A percentile compares a stretch with the other conserved stretches of the same genome.
These are phyloP conservation scores for Noturus placidus DNA, from an alignment of 2,113 vertebrate genomes.

Conservation along the genomic window DNA sequence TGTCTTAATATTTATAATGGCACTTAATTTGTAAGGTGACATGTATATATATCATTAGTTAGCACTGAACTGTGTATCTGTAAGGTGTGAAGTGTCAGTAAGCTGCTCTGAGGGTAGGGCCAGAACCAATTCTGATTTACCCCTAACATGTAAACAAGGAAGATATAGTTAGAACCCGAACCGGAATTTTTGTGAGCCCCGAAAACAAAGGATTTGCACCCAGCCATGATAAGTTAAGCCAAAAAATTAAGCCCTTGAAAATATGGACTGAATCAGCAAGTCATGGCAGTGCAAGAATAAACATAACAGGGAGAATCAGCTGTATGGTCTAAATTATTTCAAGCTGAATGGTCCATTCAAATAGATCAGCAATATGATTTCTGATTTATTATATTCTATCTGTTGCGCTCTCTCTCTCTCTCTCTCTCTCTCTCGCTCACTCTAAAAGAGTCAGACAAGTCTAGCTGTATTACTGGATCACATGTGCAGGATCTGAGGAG, in stretches of 20 bases:
- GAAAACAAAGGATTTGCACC: neutral
- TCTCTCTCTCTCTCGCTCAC: no score
- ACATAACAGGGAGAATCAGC: neutral
- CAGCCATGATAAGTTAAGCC: neutral
- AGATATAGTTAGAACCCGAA: neutral
- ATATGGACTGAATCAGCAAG: neutral
- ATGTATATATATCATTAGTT: neutral
- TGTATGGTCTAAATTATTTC: neutral
- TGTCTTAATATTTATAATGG: neutral
- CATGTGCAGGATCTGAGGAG: neutral
- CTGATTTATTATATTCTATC: neutral
- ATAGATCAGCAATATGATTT: neutral
- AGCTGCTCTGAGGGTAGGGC: neutral
- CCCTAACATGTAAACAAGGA: neutral
- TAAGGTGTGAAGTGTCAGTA: neutral
- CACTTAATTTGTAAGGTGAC: neutral
- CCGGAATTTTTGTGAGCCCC: neutral
- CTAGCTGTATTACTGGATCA: neutral
- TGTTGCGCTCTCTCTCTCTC: neutral
- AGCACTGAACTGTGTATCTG: neutral
- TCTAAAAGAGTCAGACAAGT: neutral
- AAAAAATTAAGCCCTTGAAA: neutral
- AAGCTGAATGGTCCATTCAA: neutral
- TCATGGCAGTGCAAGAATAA: neutral
- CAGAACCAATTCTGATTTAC: neutral